These are phyloP conservation scores for Pterois miles DNA, from an alignment of 2,797 vertebrate species.

Conservation along the genomic window DNA sequence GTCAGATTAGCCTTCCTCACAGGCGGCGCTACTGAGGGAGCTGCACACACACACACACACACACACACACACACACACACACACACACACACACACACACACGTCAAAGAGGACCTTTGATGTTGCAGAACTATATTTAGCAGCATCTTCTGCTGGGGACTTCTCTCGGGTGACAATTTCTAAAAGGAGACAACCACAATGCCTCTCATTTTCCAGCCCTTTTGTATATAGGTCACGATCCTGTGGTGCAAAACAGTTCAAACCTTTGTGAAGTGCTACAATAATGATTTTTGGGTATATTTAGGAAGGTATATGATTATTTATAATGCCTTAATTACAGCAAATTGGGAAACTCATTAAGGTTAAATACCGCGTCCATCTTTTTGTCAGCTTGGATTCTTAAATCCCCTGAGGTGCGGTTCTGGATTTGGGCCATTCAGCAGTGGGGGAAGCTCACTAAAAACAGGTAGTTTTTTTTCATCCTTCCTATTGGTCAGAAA, in stretches of 20 bases:
- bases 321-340: conserved; percentile 27
- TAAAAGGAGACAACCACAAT: conserved; percentile 59
- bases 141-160: conserved; percentile 64
- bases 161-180: conserved; percentile 66
- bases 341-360: conserved; percentile 23
- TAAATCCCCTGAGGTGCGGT: conserved; percentile 25
- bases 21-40: conserved; percentile 42
- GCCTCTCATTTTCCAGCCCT: conserved; percentile 33
- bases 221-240: conserved; percentile 56
- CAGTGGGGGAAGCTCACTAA: conserved; percentile 21
- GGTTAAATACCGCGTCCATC: conserved; percentile 38
- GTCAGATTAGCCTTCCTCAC: conserved; percentile 64
- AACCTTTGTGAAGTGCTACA: neutral
- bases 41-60: conserved; percentile 31
- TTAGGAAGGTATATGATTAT: neutral
- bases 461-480: conserved; percentile 28
- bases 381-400: conserved; percentile 8
- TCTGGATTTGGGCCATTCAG: conserved; percentile 34
- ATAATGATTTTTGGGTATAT: neutral
- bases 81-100: conserved; percentile 38
- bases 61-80: conserved; percentile 32
- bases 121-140: conserved; percentile 75
- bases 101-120: conserved; percentile 78
- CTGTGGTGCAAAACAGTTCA: conserved; percentile 22
- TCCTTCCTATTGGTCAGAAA: conserved; percentile 11